Evolutionary conservation across 2,797 vertebrate genomes (phyloP).

Genomic region (Phalanger gymnotis): DNA sequence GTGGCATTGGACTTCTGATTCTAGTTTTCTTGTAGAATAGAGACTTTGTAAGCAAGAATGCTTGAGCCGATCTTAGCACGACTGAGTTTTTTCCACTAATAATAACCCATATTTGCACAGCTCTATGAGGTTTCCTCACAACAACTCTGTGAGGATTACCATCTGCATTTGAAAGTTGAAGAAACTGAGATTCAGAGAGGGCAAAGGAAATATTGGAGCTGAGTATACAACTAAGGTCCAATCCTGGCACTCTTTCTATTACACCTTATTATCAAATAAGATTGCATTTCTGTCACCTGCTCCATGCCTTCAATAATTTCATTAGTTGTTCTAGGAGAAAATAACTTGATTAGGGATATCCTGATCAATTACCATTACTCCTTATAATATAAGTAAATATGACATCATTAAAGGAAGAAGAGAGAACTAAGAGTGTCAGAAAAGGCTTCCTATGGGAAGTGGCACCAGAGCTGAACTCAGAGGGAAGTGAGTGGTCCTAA

Average conservation of each 20-base stretch:
- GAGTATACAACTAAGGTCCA: background rate
- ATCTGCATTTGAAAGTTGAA: background rate
- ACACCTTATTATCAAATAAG: background rate
- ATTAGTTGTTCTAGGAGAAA: background rate
- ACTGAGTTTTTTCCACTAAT: background rate
- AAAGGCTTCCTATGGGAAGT: too few species aligned
- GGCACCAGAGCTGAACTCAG: too few species aligned
- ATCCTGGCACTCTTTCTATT: background rate
- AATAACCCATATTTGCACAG: background rate
- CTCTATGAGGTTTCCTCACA: background rate
- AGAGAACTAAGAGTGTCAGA: too few species aligned
- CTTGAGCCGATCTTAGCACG: background rate
- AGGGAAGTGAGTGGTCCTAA: too few species aligned
- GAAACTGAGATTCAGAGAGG: background rate
- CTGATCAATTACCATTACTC: too few species aligned
- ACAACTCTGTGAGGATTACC: background rate
- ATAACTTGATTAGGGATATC: background rate
- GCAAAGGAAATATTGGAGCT: background rate
- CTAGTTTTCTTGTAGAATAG: background rate
- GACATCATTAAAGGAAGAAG: too few species aligned
- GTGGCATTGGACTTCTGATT: background rate
- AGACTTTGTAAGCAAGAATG: background rate
- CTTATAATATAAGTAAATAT: too few species aligned
- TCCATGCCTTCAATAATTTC: background rate
- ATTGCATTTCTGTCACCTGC: background rate